Evolutionary conservation across 2,113 vertebrate genomes (phyloP), one percentile per base, ranked within the genome.

Genomic region (Eonycteris spelaea): DNA sequence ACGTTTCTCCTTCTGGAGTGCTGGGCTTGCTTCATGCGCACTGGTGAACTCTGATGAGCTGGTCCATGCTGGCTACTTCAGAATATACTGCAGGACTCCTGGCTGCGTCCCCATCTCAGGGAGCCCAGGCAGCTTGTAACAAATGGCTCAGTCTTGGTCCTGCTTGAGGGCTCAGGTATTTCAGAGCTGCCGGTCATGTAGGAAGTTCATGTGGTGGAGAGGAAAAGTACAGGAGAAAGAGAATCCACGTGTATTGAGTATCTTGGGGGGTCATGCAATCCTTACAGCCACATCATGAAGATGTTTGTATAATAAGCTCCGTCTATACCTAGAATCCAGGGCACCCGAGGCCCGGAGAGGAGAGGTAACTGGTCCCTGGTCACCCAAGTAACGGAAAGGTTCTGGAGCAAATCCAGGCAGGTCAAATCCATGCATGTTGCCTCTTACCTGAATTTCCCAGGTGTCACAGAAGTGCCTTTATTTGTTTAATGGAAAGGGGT

Each of bases 1-100:
- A 0, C 6, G 9, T 74, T 45, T 24, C 40, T 43, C 26, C n/a
- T 51, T 65, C 21, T 0, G 18, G n/a, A 5, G 15, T 0, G 0
- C 71, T 28, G 61, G 67, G 7, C 75, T 40, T 28, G 18, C 33
- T 43, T 38, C 33, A 0, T 53, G 65, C 35, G 7, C 16, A 9
- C 67, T 55, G 61, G 35, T 0, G 59, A 55, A 13, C 26, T 45
- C 40, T 30, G 21, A 63, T 5, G 9, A 3, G 70, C 35, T 14
- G 2, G 68, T 14, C 48, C 6, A 1, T 3, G n/a, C 35, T 10
- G 8, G 30, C 43, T 35, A 0, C 65, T 30, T 33, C 26, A 7
- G 35, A 59, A 80, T 2, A 13, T 43, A 33, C 14, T 1, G 2
- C 15, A 40, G 59, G 78, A 12, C 24, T 0, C 71, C 0, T 0